Percentiles rank a stretch among this genome's conserved stretches.
phyloP scores from a whole-genome alignment of 2,797 vertebrate species.

The Sebastiscus albofasciatus region DNA sequence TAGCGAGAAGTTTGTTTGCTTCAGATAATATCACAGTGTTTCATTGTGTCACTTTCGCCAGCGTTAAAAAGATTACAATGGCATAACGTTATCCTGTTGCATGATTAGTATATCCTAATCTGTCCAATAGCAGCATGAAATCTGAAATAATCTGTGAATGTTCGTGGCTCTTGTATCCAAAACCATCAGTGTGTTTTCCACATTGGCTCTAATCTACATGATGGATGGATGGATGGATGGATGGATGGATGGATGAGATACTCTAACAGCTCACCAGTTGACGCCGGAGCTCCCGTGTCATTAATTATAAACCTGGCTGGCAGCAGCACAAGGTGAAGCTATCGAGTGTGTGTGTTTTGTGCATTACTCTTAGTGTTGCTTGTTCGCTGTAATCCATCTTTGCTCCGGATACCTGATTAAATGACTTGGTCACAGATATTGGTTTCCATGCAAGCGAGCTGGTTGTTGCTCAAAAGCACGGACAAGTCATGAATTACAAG shows the following conservation, averaged over 20 bases:
- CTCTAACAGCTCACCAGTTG: conserved; percentile 2
- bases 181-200: conserved; percentile 8
- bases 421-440: conserved; percentile 47
- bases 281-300: conserved; percentile 23
- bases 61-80: conserved; percentile 12
- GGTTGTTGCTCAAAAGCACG: background rate
- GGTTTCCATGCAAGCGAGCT: conserved; percentile 30
- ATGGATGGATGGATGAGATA: background rate
- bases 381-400: conserved; percentile 56
- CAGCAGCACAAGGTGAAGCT: conserved; percentile 33
- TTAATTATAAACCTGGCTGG: conserved; percentile 59
- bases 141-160: conserved; percentile 30
- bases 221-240: background rate
- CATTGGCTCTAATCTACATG: conserved; percentile 9
- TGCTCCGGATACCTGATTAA: conserved; percentile 54
- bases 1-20: background rate
- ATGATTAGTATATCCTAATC: conserved; percentile 30
- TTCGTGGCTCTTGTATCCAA: background rate
- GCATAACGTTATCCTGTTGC: conserved; percentile 6
- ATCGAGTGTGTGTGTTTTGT: background rate
- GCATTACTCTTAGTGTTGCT: conserved; percentile 32
- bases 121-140: conserved; percentile 5
- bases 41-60: background rate
- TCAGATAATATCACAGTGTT: background rate
- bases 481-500: background rate